These are phyloP conservation scores for Abrostola tripartita DNA, from an alignment of 2,888 invertebrate genomes.

Conservation along the genomic window DNA sequence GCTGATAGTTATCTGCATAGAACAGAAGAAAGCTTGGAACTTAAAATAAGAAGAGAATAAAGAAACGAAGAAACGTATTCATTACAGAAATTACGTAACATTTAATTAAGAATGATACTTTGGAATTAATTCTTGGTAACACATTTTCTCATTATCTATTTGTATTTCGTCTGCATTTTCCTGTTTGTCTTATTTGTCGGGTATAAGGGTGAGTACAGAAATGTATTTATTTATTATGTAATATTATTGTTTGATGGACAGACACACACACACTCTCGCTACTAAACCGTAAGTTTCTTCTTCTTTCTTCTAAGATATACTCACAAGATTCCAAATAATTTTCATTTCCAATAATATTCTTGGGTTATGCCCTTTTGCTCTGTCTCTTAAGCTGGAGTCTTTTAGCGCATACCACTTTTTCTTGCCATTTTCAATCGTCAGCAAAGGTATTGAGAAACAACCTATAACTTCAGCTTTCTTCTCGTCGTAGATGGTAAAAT, in stretches of 20 bases:
- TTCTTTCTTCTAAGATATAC: conserved; percentile 43
- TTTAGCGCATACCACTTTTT: conserved; percentile 98
- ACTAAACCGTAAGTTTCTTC: neutral
- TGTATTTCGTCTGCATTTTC: conserved; percentile 23
- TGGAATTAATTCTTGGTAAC: conserved; percentile 18
- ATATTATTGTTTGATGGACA: neutral
- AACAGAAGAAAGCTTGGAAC: too few species aligned
- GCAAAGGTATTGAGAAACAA: conserved; percentile 94
- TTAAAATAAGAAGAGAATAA: too few species aligned
- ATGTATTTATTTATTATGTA: conserved; percentile 4
- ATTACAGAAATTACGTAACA: neutral
- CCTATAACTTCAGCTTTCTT: conserved; percentile 98
- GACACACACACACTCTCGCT: neutral
- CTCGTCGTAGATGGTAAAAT: conserved; percentile 97
- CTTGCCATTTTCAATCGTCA: conserved; percentile 94
- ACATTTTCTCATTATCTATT: conserved; percentile 23
- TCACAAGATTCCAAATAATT: conserved; percentile 95
- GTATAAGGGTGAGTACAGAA: neutral
- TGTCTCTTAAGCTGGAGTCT: conserved; percentile 94
- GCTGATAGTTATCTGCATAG: too few species aligned
- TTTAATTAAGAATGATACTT: conserved; percentile 9
- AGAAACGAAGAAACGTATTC: too few species aligned
- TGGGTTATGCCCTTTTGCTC: conserved; percentile 95
- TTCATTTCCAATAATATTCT: conserved; percentile 96
- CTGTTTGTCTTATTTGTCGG: conserved; percentile 22